Percentiles rank a stretch among this genome's conserved stretches.
Evolutionary conservation across 2,888 invertebrate genomes (phyloP).

Genomic region (Clivina fossor): DNA sequence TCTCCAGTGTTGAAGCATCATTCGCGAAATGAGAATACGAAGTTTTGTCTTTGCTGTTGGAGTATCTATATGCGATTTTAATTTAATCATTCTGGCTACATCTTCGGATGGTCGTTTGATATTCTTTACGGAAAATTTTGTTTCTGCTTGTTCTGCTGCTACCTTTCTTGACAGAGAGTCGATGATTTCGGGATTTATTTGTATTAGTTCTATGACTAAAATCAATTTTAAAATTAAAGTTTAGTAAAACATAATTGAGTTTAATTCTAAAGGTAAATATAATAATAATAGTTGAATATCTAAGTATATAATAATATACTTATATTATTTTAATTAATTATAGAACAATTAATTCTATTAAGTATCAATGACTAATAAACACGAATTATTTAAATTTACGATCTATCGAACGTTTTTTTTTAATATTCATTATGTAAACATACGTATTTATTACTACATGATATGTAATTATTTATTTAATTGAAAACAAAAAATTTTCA

Average conservation of each 20-base stretch:
- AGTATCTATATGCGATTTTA: constrained; percentile 52
- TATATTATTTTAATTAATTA: too few species aligned
- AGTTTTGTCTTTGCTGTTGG: constrained; percentile 61
- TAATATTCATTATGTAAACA: too few species aligned
- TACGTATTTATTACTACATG: too few species aligned
- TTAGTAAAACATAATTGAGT: constrained; percentile 9
- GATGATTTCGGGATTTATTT: constrained; percentile 46
- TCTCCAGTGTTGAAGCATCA: constrained; percentile 59
- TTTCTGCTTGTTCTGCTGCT: constrained; percentile 49
- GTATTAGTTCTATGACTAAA: constrained; percentile 54
- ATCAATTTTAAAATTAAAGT: constrained; percentile 33
- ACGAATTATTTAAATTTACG: too few species aligned
- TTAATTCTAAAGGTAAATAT: not conserved
- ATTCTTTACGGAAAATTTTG: not conserved
- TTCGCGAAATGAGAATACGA: constrained; percentile 56
- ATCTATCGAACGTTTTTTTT: too few species aligned
- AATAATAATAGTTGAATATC: too few species aligned
- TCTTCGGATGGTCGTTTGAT: constrained; percentile 30
- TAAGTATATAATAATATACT: too few species aligned
- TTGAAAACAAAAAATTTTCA: too few species aligned
- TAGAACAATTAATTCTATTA: too few species aligned
- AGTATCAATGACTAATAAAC: too few species aligned
- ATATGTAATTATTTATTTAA: too few species aligned
- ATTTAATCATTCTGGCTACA: constrained; percentile 12
- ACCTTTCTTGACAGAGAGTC: constrained; percentile 46